Evolutionary conservation across 2,113 vertebrate species (phyloP), one percentile per base, ranked within the genome.

Genomic region (Perca fluviatilis): DNA sequence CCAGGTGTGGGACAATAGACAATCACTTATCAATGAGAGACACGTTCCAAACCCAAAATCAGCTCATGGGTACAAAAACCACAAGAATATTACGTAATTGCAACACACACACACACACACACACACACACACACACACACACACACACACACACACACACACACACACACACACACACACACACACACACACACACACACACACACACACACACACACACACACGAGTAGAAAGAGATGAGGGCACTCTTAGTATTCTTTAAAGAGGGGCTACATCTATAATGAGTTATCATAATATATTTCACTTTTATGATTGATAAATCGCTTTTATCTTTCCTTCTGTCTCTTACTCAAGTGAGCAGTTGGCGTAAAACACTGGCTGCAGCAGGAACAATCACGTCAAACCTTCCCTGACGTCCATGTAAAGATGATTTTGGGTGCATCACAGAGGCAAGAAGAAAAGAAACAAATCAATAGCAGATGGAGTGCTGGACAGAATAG

Each of bases 401-500:
- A 50, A 74, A 27, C 71, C 60, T 76, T 88, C 65, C n/a, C 77
- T 85, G 89, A 86, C 53, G 73, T 80, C 74, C 75, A 76, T 27
- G 67, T 23, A 74, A 63, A 77, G 75, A 91, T 49, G 80, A 83
- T 80, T 84, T 77, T 43, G 65, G 76, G 50, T 84, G 88, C 89
- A 84, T 91, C 90, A 92, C 79, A 15, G 71, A 36, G 49, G 73
- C 56, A 25, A 74, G 43, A 4, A 27, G 33, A 76, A 84, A 68
- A 62, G 60, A 85, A 78, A 80, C 77, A 84, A 90, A 92, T 91
- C 90, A 86, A 91, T 85, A 90, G 65, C 88, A 83, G 86, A 83
- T 65, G 23, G 83, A 49, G 53, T 1, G 60, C 69, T 54, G 21
- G 85, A 80, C 25, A 43, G 66, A 83, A 60, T 1, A 71, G 58